These are phyloP conservation scores for Pseudoips prasinana DNA, from an alignment of 2,888 invertebrate species.

Conservation along the genomic window DNA sequence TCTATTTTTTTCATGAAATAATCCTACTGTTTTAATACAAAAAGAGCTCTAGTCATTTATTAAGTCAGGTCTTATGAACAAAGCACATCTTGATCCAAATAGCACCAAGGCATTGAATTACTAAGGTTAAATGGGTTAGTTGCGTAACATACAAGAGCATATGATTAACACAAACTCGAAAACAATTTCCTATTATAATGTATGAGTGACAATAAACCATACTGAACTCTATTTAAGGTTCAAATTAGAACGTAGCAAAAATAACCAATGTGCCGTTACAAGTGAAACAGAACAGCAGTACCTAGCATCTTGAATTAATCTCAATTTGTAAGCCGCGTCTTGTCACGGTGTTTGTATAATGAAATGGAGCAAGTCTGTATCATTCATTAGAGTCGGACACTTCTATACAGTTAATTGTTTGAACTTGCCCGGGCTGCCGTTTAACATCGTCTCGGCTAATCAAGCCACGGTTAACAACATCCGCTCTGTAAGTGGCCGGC, in stretches of 20 bases:
- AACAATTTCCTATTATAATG: conserved; percentile 22
- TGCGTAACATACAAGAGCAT: conserved; percentile 36
- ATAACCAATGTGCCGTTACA: conserved; percentile 13
- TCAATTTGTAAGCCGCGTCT: conserved; percentile 73
- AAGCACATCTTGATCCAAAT: too few relatives aligned
- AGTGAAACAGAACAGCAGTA: conserved; percentile 35
- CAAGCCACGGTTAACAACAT: conserved; percentile 79
- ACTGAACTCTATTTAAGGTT: conserved; percentile 14
- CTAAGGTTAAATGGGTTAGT: conserved; percentile 55
- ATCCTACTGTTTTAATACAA: too few relatives aligned
- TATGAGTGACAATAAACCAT: conserved; percentile 6
- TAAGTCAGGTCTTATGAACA: too few relatives aligned
- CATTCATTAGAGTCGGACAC: conserved; percentile 80
- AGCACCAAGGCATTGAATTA: conserved; percentile 52
- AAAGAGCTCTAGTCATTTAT: too few relatives aligned
- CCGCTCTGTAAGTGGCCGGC: conserved; percentile 70
- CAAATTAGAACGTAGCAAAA: conserved; percentile 20
- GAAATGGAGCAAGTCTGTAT: conserved; percentile 71
- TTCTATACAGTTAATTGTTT: conserved; percentile 81
- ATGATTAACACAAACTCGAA: conserved; percentile 33
- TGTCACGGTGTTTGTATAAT: conserved; percentile 79
- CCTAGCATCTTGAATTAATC: conserved; percentile 70
- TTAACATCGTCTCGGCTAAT: conserved; percentile 78
- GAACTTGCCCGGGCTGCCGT: conserved; percentile 75
- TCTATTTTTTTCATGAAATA: too few relatives aligned